A percentile compares a stretch with the other conserved stretches of the same genome.
Conservation (phyloP, 2,113 vertebrate species). For the Lamprologus ornatipinnis region DNA sequence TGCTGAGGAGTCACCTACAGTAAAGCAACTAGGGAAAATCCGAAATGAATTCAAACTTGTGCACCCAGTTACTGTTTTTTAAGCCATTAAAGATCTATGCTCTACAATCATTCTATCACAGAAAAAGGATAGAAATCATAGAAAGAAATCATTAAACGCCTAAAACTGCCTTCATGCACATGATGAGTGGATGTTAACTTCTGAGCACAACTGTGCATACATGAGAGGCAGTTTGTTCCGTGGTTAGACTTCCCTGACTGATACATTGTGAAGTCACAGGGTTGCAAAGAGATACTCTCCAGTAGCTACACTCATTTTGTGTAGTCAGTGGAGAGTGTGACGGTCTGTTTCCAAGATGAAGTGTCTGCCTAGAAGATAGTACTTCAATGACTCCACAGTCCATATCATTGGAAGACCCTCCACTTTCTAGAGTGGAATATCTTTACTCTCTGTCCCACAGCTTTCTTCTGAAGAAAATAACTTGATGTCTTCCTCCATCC, state of each 20-base stretch:
- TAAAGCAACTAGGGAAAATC: neutral
- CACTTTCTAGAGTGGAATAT: neutral
- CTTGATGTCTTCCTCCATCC: neutral
- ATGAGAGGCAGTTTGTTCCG: neutral
- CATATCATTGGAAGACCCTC: neutral
- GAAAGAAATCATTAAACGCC: neutral
- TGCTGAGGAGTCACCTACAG: neutral
- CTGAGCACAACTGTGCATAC: neutral
- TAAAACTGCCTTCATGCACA: neutral
- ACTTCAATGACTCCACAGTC: neutral
- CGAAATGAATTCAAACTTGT: neutral
- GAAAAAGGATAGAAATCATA: neutral
- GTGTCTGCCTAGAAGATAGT: neutral
- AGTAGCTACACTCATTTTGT: neutral
- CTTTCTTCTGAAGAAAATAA: neutral
- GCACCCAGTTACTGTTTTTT: neutral
- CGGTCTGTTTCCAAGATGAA: neutral
- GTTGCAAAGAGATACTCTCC: neutral
- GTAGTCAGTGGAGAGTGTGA: neutral
- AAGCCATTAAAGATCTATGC: neutral
- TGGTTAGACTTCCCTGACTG: neutral
- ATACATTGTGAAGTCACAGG: neutral
- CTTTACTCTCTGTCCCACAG: neutral
- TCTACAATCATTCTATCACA: neutral
- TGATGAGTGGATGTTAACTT: neutral